A percentile compares a stretch with the other conserved stretches of the same genome.
These are phyloP conservation scores for Diarsia mendica DNA, from an alignment of 2,888 invertebrate genomes.

Conservation along the genomic window DNA sequence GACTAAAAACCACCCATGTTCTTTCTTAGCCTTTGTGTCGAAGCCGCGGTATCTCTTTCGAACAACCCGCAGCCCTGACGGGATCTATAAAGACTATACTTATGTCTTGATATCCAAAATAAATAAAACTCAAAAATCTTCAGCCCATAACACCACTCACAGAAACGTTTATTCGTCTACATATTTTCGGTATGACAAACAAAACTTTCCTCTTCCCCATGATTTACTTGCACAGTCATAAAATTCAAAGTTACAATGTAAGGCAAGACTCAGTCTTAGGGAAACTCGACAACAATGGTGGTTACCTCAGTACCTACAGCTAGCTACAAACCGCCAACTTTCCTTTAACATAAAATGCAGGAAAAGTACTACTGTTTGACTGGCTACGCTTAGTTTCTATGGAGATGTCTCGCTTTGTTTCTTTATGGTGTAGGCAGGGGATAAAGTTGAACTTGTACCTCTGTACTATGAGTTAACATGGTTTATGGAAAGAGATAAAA, in stretches of 20 bases:
- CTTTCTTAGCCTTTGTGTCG: too few relatives aligned
- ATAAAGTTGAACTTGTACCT: constrained; percentile 10
- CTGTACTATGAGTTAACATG: background rate
- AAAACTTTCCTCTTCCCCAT: constrained; percentile 35
- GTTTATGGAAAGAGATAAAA: background rate
- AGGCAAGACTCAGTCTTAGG: constrained; percentile 36
- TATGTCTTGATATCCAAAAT: too few relatives aligned
- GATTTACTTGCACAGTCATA: constrained; percentile 43
- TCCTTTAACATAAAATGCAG: constrained; percentile 67
- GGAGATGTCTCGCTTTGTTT: constrained; percentile 32
- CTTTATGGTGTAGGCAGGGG: constrained; percentile 4
- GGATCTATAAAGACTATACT: too few relatives aligned
- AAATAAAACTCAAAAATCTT: background rate
- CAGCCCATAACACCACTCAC: background rate
- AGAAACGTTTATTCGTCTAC: background rate
- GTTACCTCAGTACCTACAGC: constrained; percentile 40
- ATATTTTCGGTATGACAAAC: constrained; percentile 25
- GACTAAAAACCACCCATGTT: too few relatives aligned
- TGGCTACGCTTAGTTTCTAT: constrained; percentile 44
- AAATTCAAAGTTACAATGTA: constrained; percentile 50
- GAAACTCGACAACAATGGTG: constrained; percentile 58
- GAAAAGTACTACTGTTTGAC: constrained; percentile 60
- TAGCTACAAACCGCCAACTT: constrained; percentile 61
- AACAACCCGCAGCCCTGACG: too few relatives aligned
- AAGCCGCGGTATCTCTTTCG: too few relatives aligned